Evolutionary conservation across 2,797 vertebrate genomes (phyloP).

Genomic region (Dermochelys coriacea): DNA sequence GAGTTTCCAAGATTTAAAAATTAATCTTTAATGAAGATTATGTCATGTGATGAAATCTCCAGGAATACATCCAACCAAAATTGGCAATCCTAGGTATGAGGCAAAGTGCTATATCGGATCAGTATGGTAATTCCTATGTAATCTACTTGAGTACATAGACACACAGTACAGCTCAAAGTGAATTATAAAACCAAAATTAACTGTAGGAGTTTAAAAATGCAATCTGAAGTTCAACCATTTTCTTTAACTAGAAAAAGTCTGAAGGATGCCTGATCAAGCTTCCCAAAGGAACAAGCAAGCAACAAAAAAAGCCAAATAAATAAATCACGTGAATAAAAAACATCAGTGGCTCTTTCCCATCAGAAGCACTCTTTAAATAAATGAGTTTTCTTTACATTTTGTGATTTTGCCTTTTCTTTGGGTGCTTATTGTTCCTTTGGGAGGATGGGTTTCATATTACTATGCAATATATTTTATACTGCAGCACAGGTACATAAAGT

Average conservation of each 20-base stretch:
- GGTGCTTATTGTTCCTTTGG: slow-evolving; percentile 36
- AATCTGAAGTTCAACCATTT: slow-evolving; percentile 58
- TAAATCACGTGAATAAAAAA: slow-evolving; percentile 27
- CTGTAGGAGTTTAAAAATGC: slow-evolving; percentile 50
- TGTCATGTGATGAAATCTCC: too few species aligned
- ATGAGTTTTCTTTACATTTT: slow-evolving; percentile 44
- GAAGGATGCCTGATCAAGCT: slow-evolving; percentile 34
- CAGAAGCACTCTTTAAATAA: slow-evolving; percentile 56
- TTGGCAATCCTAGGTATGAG: background rate
- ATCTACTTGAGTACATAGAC: slow-evolving; percentile 37
- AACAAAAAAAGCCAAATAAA: slow-evolving; percentile 75
- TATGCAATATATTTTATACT: slow-evolving; percentile 22
- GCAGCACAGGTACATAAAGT: background rate
- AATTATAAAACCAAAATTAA: slow-evolving; percentile 38
- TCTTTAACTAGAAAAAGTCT: slow-evolving; percentile 62
- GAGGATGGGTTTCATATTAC: background rate
- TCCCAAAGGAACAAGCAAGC: slow-evolving; percentile 67
- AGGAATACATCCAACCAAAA: too few species aligned
- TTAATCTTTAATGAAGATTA: too few species aligned
- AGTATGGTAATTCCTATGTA: background rate
- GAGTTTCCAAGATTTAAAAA: too few species aligned
- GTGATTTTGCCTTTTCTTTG: slow-evolving; percentile 38
- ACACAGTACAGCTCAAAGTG: slow-evolving; percentile 19
- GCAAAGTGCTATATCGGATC: background rate
- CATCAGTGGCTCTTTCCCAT: slow-evolving; percentile 58